A percentile compares a stretch with the other conserved stretches of the same genome.
These are phyloP conservation scores for Hirtodrosophila cameraria DNA, from an alignment of 2,888 invertebrate species.

Conservation along the genomic window DNA sequence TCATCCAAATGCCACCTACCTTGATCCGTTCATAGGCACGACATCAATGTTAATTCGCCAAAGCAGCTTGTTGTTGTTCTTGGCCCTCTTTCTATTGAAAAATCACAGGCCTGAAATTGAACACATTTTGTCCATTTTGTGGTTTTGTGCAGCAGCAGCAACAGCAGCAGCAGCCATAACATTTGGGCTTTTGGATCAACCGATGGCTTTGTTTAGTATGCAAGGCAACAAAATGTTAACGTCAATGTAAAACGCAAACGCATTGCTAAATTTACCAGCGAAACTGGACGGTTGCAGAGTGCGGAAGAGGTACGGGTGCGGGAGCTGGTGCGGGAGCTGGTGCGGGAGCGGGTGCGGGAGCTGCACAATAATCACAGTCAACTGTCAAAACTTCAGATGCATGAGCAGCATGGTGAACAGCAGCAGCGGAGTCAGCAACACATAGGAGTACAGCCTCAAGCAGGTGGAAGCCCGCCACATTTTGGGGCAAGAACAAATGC, in stretches of 20 bases:
- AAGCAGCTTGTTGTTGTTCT: constrained; percentile 47
- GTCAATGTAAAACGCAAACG: constrained; percentile 72
- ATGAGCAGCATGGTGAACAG: constrained; percentile 68
- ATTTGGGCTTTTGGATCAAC: constrained; percentile 44
- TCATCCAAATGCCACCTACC: background rate
- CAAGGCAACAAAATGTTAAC: constrained; percentile 73
- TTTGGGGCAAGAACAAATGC: background rate
- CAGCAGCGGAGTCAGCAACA: constrained; percentile 6
- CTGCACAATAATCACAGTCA: constrained; percentile 67
- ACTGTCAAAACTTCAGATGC: constrained; percentile 75
- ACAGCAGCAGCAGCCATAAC: constrained; percentile 27
- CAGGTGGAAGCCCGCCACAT: constrained; percentile 4
- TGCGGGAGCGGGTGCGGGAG: background rate
- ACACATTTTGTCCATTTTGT: constrained; percentile 79
- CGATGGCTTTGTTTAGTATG: constrained; percentile 67
- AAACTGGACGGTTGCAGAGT: too few species aligned
- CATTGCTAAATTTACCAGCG: constrained; percentile 62
- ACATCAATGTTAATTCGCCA: constrained; percentile 74
- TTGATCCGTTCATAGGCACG: constrained; percentile 44
- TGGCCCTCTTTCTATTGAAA: constrained; percentile 62
- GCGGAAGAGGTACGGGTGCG: background rate
- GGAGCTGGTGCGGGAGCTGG: background rate
- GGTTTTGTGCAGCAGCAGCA: constrained; percentile 54
- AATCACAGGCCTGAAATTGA: constrained; percentile 77
- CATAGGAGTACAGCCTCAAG: background rate